Evolutionary conservation across 2,797 vertebrate species (phyloP).

Genomic region (Sorex maritimensis): DNA sequence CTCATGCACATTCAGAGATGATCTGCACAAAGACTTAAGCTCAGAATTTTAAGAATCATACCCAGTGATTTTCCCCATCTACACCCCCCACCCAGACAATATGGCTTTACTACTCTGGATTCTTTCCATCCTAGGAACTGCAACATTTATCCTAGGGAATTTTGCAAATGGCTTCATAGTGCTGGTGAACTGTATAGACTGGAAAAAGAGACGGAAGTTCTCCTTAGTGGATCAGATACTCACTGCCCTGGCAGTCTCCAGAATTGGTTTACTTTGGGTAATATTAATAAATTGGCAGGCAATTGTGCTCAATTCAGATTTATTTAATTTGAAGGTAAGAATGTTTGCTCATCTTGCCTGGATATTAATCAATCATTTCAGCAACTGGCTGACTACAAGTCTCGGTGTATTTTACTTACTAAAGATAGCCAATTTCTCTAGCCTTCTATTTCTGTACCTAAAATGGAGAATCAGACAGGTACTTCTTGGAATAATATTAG

Average conservation of each 20-base stretch:
- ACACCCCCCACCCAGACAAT: neutral
- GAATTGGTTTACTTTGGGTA: neutral
- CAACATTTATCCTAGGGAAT: conserved; percentile 38
- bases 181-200: neutral
- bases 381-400: conserved; percentile 30
- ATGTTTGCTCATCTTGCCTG: neutral
- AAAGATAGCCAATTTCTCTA: conserved; percentile 64
- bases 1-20: neutral
- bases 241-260: conserved; percentile 50
- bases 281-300: neutral
- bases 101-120: rapidly evolving
- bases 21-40: neutral
- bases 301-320: neutral
- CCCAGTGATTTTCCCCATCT: neutral
- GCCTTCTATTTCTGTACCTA: conserved; percentile 11
- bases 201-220: conserved; percentile 16
- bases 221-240: conserved; percentile 57
- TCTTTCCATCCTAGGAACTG: neutral
- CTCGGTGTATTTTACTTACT: conserved; percentile 70
- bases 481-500: neutral
- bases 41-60: neutral
- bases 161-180: conserved; percentile 44
- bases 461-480: conserved; percentile 39
- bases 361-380: conserved; percentile 19
- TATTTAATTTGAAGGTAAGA: neutral